A percentile compares a stretch with the other conserved stretches of the same genome.
These are phyloP conservation scores for Hippocampus guttulatus DNA, from an alignment of 2,113 vertebrate genomes.

Conservation along the genomic window DNA sequence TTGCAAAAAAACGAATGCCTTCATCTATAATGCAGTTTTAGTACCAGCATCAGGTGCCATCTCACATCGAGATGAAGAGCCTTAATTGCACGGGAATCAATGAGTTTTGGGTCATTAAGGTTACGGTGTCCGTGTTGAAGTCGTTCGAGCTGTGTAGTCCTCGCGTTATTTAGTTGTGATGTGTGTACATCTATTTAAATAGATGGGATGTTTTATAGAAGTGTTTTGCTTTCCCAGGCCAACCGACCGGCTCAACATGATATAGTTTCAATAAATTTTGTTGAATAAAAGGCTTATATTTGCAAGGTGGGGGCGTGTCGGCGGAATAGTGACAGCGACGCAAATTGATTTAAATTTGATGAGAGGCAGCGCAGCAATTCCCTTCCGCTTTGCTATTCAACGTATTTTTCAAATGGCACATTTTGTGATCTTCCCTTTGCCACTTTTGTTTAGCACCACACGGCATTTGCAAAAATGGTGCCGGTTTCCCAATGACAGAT, in stretches of 20 bases:
- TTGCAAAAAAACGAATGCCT: not conserved
- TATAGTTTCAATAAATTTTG: too few relatives aligned
- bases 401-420: not conserved
- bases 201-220: not conserved
- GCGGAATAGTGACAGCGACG: too few relatives aligned
- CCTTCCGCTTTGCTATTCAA: not conserved
- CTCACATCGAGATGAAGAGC: not conserved
- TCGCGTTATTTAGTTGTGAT: not conserved
- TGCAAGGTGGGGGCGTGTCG: too few relatives aligned
- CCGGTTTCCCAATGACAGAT: not conserved
- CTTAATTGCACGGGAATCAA: not conserved
- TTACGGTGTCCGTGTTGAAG: not conserved
- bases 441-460: too few relatives aligned
- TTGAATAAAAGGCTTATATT: too few relatives aligned
- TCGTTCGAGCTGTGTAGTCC: not conserved
- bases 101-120: not conserved
- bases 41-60: not conserved
- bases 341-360: not conserved
- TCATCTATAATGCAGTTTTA: constrained; percentile 1
- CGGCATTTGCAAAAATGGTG: too few relatives aligned
- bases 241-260: too few relatives aligned
- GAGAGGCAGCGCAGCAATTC: not conserved
- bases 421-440: not conserved
- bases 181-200: not conserved
- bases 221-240: too few relatives aligned